Base-by-base conservation (phyloP, 2,888 invertebrate species). In the Tuberolachnus salignus region DNA sequence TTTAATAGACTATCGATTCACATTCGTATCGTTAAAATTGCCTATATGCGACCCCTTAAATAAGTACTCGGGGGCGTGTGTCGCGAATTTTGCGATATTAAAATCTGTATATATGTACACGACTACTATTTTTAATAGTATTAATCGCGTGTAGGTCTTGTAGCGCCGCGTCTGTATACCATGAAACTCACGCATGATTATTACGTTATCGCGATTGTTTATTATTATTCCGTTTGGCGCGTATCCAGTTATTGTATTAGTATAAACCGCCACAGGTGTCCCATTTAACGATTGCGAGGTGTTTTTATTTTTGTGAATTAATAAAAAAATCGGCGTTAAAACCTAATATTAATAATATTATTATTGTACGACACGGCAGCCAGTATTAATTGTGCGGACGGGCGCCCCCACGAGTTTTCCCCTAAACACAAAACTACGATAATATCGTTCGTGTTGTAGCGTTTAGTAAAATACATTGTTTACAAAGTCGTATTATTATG, bases 221-320 rank as follows among this genome's bases (percentile, higher is more conserved):
- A 42, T 42, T 67, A 64, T 66, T 66, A 66, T 46, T 67, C 21
- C 42, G 49, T 59, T 44, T 71, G 57, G 57, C 71, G 16, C 23
- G 44, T 19, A 59, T 46, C 71, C 71, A 59, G 71, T 71, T 6
- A 6, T 3, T 34, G n/a, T n/a, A n/a, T n/a, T n/a, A n/a, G n/a
- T 34, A 34, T 34, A 34, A 34, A 6, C 34, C 26, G 13, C 46
- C 59, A 46, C 71, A 70, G 42, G 21, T 71, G 70, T 71, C 59
- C 71, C 46, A 59, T 59, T 71, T 59, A 59, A 71, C 26, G 46
- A 59, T 71, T 71, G 59, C 71, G 59, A 46, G 26, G 71, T 59
- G 59, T 55, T 71, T 34, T 34, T 34, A 4, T 34, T 34, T 34
- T 71, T 13, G 57, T 26, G 59, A 46, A 71, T 59, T 59, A 49